Evolutionary conservation across 1,140 invertebrate species (phyloP).

Genomic region (Bombus huntii): DNA sequence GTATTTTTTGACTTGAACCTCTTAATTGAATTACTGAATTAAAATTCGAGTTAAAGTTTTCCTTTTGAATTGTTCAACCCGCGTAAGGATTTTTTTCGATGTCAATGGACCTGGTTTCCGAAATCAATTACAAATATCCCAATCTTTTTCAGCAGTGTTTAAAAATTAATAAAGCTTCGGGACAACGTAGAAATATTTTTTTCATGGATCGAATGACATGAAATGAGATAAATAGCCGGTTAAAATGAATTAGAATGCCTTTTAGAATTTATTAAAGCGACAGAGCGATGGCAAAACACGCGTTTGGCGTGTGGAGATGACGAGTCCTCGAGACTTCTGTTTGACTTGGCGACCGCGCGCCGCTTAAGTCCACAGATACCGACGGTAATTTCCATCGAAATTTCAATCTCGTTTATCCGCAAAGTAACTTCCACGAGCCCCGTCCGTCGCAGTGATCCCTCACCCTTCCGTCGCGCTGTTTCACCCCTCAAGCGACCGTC

Average conservation of each 20-base stretch:
- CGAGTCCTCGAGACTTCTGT: slow-evolving; percentile 64
- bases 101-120: not conserved
- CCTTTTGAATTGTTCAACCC: too few relatives aligned
- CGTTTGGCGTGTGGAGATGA: slow-evolving; percentile 45
- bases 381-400: slow-evolving; percentile 77
- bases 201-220: too few relatives aligned
- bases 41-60: too few relatives aligned
- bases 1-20: too few relatives aligned
- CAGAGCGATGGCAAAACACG: slow-evolving; percentile 1
- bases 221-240: not conserved
- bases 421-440: slow-evolving; percentile 72
- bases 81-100: too few relatives aligned
- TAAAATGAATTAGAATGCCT: not conserved
- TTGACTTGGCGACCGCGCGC: slow-evolving; percentile 75
- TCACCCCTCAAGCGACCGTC: slow-evolving; percentile 56
- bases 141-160: not conserved
- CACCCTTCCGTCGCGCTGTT: slow-evolving; percentile 11
- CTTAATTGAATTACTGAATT: too few relatives aligned
- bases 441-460: slow-evolving; percentile 50
- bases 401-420: slow-evolving; percentile 79
- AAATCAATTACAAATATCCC: not conserved
- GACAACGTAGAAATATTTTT: not conserved
- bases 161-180: not conserved
- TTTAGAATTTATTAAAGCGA: slow-evolving; percentile 5
- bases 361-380: slow-evolving; percentile 75